phyloP scores from a whole-genome alignment of 2,797 vertebrate genomes.

The Hafferia zeledoni region DNA sequence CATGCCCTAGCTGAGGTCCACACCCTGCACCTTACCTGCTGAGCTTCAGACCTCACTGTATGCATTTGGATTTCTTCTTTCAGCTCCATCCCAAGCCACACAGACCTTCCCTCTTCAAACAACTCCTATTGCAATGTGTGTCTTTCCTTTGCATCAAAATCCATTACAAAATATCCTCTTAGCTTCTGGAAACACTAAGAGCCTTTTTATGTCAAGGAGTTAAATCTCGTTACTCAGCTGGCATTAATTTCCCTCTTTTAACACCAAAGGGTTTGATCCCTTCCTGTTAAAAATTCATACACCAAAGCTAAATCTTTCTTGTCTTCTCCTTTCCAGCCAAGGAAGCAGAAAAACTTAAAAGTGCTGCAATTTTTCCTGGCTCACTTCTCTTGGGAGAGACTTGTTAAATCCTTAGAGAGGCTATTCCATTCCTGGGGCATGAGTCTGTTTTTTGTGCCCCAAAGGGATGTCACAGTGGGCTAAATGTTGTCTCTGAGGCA shows the following conservation, averaged over 20 bases:
- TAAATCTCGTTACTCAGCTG: conserved; percentile 16
- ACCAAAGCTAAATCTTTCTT: conserved; percentile 7
- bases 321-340: neutral
- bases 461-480: neutral
- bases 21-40: neutral
- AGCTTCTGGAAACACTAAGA: neutral
- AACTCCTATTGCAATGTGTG: neutral
- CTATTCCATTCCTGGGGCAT: neutral
- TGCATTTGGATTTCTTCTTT: neutral
- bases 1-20: neutral
- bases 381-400: neutral
- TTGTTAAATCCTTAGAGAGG: neutral
- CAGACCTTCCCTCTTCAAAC: neutral
- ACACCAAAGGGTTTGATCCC: neutral
- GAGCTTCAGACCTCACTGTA: neutral
- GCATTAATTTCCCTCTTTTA: neutral
- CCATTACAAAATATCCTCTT: neutral
- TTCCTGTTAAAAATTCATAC: conserved; percentile 11
- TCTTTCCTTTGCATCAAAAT: neutral
- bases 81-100: neutral
- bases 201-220: neutral
- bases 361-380: neutral
- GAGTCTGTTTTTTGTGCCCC: neutral
- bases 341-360: conserved; percentile 50
- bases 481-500: neutral